Evolutionary conservation across 2,797 vertebrate species (phyloP), one percentile per base, ranked within the genome.

Genomic region (Sarcophilus harrisii): DNA sequence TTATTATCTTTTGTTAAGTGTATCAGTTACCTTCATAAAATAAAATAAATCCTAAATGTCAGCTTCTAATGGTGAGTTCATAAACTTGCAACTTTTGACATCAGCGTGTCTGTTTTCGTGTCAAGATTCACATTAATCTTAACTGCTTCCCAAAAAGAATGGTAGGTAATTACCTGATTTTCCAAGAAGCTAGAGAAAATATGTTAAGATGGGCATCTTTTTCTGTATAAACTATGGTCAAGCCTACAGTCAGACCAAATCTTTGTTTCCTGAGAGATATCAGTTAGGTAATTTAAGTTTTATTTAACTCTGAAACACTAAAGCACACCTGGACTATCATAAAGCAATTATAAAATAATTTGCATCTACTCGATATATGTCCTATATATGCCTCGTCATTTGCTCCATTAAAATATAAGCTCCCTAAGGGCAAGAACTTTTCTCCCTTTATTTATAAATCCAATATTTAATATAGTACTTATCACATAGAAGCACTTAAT

Each of bases 11-110:
- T 89, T 49, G 45, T 87, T 32, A 90, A 96, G 14, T 93, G 57
- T 16, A 95, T 38, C 92, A 94, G 94, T 95, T 94, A 81, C 92
- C 92, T 95, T 97, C 93, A 95, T 94, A 92, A 97, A 96, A 92
- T 94, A 94, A 95, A 95, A 62, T 58, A 95, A 92, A 30, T 96
- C 94, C 89, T 92, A 93, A 96, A 92, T 62, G 66, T 45, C 59
- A 91, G 29, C 62, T 95, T 96, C 91, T 66, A 95, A 89, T 16
- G 90, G 57, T 58, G 60, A 92, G 49, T 58, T 58, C 93, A 97
- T 55, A 45, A 95, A 96, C 54, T 81, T 59, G 92, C 95, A 92
- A 94, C 93, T 93, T 96, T 94, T 87, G 87, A 96, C 92, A 62
- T 94, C 62, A 92, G 29, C 4, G 52, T 38, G 58, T 92, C 89